Base-by-base conservation (phyloP, 2,888 invertebrate species). In the Ornithoptera alexandrae region DNA sequence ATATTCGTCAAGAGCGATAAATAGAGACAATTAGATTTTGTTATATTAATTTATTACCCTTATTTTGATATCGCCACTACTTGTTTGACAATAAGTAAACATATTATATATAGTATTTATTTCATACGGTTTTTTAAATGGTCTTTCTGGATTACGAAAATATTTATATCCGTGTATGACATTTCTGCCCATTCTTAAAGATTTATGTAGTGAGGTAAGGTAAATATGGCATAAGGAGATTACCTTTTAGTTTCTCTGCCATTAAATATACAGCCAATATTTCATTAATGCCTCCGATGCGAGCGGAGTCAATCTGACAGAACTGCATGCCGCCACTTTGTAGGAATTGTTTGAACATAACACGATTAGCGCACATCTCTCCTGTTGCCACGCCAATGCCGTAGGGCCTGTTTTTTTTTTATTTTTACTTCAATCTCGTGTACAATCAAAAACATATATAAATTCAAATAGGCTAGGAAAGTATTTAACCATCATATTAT, bases 271-370 rank as follows among this genome's bases (percentile, higher is more conserved):
- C 96, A 0, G 97, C 93, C 0, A 98, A 88, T 72, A 97, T 96
- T 88, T 98, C 98, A 83, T 97, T 98, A 71, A 98, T 93, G 6
- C 97, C 97, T 0, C 97, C 98, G 74, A 98, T 94, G 69, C 98
- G 94, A 62, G 97, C 97, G 0, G 97, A 95, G 89, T 98, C 98
- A 71, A 98, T 96, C 92, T 98, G 98, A 81, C 97, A 98, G 87
- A 94, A 97, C 84, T 97, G 95, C 86, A 98, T 93, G 1, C 96
- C 97, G 36, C 94, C 94, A 20, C 95, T 94, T 86, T 97, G 96
- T 36, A 98, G 85, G 80, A 98, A 96, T 87, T 97, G 98, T 81
- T 98, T 98, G 92, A 98, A 98, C 93, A 98, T 95, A 0, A 98
- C 96, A 68, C 98, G 93, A 92, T 98, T 98, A 46, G 96, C 96